Evolutionary conservation across 2,888 invertebrate species (phyloP), one percentile per base, ranked within the genome.

Genomic region (Campoletis raptor): DNA sequence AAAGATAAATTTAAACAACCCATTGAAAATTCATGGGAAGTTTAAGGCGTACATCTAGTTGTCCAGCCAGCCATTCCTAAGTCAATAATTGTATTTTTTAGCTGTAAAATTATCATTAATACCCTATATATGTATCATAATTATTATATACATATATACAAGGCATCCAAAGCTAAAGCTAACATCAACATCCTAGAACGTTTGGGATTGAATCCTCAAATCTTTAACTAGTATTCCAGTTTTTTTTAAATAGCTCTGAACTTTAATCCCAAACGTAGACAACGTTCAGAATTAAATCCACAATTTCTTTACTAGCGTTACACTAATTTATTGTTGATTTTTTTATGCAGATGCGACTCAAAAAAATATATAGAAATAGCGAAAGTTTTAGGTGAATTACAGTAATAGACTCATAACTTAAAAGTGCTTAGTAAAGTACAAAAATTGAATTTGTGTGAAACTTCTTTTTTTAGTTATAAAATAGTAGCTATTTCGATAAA

Each of bases 1-100:
- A 67, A 30, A 18, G 3, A 42, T 15, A 67, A 40, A 8, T 67
- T 24, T 30, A 12, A 73, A 73, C 5, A 61, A 64, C 10, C 45
- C 36, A 12, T 30, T 30, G 54, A 8, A 67, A 67, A 36, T 24
- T 66, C 18, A 66, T 10, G 30, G 37, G 18, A 69, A 66, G 24
- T 21, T 48, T 7, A 6, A 18, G 4, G 67, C 42, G 70, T 21
- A 10, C 45, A 66, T 54, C 42, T 73, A 36, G 57, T 18, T 54
- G 40, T 21, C 21, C 24, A 78, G 76, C 12, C 24, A 66, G 30
- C 30, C 40, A 76, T 76, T 72, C 42, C 48, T 21, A 64, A 85
- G 85, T 87, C 85, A 85, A 70, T 85, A 78, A 67, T 64, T 82
- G 73, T 78, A 85, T 67, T 74, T 77, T 30, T 30, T 30, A 61